Conservation (phyloP, 2,888 invertebrate species). For the Stenchaetothrips biformis region DNA sequence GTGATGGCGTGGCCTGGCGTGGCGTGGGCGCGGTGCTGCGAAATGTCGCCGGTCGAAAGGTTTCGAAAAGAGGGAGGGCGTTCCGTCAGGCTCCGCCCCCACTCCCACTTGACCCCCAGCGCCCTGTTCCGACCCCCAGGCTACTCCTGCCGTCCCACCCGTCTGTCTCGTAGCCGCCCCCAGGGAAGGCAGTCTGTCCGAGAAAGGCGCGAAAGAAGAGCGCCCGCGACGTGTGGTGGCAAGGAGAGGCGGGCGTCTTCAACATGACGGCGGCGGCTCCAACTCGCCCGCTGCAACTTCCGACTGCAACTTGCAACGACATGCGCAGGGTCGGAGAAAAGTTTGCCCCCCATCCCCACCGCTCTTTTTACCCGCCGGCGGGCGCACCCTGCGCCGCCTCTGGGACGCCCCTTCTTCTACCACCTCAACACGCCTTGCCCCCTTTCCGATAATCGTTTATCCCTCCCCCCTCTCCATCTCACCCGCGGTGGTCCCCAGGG, state of each 20-base stretch:
- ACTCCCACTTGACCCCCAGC: not conserved
- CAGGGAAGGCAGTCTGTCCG: not conserved
- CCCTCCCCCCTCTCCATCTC: too few relatives aligned
- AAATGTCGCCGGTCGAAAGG: too few relatives aligned
- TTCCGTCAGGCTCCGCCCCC: not conserved
- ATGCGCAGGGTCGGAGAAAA: not conserved
- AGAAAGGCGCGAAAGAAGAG: not conserved
- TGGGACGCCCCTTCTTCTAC: not conserved
- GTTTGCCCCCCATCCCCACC: not conserved
- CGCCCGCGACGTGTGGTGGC: not conserved
- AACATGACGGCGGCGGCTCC: not conserved
- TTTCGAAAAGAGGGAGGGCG: too few relatives aligned
- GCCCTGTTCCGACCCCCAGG: too few relatives aligned
- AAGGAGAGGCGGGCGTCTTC: not conserved
- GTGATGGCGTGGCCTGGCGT: too few relatives aligned
- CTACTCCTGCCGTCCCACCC: not conserved
- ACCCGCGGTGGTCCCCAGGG: not conserved
- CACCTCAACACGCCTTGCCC: too few relatives aligned
- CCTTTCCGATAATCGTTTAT: too few relatives aligned
- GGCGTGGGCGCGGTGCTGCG: too few relatives aligned
- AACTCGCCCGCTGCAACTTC: not conserved
- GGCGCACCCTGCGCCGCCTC: not conserved
- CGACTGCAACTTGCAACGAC: not conserved
- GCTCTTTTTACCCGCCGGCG: too few relatives aligned
- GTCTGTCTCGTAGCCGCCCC: not conserved